phyloP scores from a whole-genome alignment of 2,888 invertebrate species.

The Epiblema foenella region DNA sequence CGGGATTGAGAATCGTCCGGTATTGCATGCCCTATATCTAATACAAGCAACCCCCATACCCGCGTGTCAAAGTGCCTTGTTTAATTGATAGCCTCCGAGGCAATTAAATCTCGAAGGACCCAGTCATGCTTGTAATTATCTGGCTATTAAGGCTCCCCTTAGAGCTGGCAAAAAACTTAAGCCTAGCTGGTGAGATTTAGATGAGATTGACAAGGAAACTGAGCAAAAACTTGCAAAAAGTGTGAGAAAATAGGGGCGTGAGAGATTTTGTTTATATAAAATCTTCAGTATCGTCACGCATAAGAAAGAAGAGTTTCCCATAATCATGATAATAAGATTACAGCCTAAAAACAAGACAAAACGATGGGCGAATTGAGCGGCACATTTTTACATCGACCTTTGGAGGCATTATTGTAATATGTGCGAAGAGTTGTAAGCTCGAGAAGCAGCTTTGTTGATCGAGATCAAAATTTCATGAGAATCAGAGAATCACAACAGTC shows the following conservation, averaged over 20 bases:
- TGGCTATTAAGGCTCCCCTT: conserved; percentile 26
- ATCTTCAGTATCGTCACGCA: neutral
- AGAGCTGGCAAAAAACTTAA: conserved; percentile 9
- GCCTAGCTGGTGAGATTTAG: neutral
- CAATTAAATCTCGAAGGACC: conserved; percentile 35
- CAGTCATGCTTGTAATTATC: conserved; percentile 35
- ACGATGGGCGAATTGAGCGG: neutral
- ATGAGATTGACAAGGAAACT: conserved; percentile 9
- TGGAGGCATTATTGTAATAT: neutral
- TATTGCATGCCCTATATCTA: too few relatives aligned
- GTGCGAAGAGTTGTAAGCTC: too few relatives aligned
- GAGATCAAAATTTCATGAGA: too few relatives aligned
- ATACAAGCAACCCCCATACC: conserved; percentile 4
- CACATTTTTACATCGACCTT: neutral
- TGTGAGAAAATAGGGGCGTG: neutral
- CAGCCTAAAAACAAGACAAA: neutral
- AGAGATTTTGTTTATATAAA: neutral
- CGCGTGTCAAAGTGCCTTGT: conserved; percentile 23
- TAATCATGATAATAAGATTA: neutral
- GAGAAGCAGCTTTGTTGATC: neutral
- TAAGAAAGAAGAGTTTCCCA: neutral
- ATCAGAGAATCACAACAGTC: too few relatives aligned
- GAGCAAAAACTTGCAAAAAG: neutral
- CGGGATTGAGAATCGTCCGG: too few relatives aligned
- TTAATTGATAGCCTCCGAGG: conserved; percentile 37